Percentiles rank a stretch among this genome's conserved stretches.
Conservation (phyloP, 2,797 vertebrate species). For the Tapirus indicus region DNA sequence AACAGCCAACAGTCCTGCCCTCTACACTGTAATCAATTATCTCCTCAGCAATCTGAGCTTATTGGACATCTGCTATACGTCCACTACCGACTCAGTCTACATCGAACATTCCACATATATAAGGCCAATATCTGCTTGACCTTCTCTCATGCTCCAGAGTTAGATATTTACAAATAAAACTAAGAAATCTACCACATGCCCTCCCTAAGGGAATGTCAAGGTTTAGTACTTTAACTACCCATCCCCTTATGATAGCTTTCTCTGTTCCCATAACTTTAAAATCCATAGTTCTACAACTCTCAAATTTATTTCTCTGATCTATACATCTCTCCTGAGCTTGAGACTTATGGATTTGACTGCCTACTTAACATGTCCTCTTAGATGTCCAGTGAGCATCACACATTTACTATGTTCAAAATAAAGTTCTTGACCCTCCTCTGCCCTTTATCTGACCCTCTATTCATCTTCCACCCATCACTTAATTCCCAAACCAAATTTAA, state of each 20-base stretch:
- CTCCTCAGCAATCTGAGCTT: constrained; percentile 75
- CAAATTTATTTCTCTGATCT: background rate
- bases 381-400: background rate
- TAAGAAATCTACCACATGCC: background rate
- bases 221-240: background rate
- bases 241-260: background rate
- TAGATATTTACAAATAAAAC: background rate
- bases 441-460: background rate
- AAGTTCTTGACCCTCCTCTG: background rate
- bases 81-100: constrained; percentile 31
- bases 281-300: background rate
- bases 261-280: background rate
- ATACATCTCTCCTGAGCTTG: background rate
- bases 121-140: background rate
- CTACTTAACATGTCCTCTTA: background rate
- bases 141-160: background rate
- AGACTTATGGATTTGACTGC: background rate
- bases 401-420: background rate
- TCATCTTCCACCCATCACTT: background rate
- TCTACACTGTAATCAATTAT: constrained; percentile 40
- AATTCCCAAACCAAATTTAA: background rate
- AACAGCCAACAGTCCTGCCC: background rate
- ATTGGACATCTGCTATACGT: constrained; percentile 60
- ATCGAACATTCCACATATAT: background rate
- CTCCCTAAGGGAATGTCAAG: background rate